Percentiles rank a stretch among this genome's conserved stretches.
phyloP scores from a whole-genome alignment of 2,888 invertebrate species.

The Drosophila melanosoma region DNA sequence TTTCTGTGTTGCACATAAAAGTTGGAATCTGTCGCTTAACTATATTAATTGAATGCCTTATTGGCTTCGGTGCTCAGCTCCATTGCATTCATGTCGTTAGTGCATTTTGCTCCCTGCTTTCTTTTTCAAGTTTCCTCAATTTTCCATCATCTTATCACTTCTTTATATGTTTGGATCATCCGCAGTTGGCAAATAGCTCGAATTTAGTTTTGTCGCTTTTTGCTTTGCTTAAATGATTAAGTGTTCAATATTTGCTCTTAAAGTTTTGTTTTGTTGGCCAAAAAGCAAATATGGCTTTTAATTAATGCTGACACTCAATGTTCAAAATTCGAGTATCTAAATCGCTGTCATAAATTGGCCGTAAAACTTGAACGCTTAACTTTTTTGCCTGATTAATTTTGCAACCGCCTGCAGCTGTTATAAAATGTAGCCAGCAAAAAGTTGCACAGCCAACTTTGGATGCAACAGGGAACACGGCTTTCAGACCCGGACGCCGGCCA shows the following conservation, averaged over 20 bases:
- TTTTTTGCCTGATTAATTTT: conserved; percentile 65
- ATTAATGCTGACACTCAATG: conserved; percentile 29
- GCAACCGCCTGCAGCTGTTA: conserved; percentile 37
- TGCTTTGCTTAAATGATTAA: background rate
- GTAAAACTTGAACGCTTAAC: conserved; percentile 60
- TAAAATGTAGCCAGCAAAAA: conserved; percentile 43
- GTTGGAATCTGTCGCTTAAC: conserved; percentile 12
- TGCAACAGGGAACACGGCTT: conserved; percentile 2
- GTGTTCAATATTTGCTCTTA: conserved; percentile 2
- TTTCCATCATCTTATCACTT: conserved; percentile 14
- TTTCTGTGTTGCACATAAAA: background rate
- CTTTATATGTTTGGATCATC: conserved; percentile 14
- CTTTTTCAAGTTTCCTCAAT: conserved; percentile 32
- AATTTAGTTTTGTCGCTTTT: background rate
- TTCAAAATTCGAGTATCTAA: conserved; percentile 12
- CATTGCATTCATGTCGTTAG: conserved; percentile 4
- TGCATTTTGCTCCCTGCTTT: background rate
- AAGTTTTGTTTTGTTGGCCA: conserved; percentile 4
- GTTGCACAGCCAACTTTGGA: conserved; percentile 16
- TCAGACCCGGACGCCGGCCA: conserved; percentile 23
- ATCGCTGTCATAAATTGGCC: conserved; percentile 61
- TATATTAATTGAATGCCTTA: conserved; percentile 19
- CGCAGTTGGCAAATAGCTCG: conserved; percentile 1
- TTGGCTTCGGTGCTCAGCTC: conserved; percentile 7
- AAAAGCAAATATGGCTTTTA: conserved; percentile 32